phyloP scores from a whole-genome alignment of 2,888 invertebrate species.

The Tinea pellionella region DNA sequence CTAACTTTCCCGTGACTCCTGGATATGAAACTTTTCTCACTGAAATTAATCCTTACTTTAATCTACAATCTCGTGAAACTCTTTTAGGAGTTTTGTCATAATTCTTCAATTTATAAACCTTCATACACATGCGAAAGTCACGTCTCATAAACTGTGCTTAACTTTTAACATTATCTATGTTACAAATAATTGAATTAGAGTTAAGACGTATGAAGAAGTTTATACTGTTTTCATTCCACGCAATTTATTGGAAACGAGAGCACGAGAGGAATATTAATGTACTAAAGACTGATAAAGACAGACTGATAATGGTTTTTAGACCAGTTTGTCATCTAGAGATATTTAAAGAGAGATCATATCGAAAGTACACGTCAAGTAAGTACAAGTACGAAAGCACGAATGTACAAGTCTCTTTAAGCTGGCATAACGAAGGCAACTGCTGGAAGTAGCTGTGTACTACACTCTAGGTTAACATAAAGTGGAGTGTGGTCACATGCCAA shows the following conservation, averaged over 20 bases:
- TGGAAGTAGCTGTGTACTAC: too few relatives aligned
- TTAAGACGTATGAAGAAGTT: background rate
- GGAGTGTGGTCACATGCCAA: too few relatives aligned
- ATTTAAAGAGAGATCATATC: too few relatives aligned
- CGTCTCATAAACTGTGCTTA: slow-evolving; percentile 2
- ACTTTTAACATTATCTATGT: background rate
- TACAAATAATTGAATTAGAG: background rate
- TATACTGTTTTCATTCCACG: background rate
- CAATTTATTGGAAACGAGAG: background rate
- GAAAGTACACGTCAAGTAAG: too few relatives aligned
- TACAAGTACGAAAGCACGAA: too few relatives aligned
- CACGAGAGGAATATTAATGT: too few relatives aligned
- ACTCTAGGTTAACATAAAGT: too few relatives aligned
- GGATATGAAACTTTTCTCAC: slow-evolving; percentile 46
- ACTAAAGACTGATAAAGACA: too few relatives aligned
- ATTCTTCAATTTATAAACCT: slow-evolving; percentile 4
- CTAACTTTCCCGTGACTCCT: slow-evolving; percentile 44
- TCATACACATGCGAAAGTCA: background rate
- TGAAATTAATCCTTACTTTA: slow-evolving; percentile 44
- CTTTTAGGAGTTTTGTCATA: slow-evolving; percentile 13
- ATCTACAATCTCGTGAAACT: slow-evolving; percentile 14
- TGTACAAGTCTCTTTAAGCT: too few relatives aligned
- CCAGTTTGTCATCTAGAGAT: too few relatives aligned
- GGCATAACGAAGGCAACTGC: too few relatives aligned
- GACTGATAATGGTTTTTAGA: too few relatives aligned